Evolutionary conservation across 1,140 invertebrate species (phyloP), one percentile per base, ranked within the genome.

Genomic region (Drosophila guanche): DNA sequence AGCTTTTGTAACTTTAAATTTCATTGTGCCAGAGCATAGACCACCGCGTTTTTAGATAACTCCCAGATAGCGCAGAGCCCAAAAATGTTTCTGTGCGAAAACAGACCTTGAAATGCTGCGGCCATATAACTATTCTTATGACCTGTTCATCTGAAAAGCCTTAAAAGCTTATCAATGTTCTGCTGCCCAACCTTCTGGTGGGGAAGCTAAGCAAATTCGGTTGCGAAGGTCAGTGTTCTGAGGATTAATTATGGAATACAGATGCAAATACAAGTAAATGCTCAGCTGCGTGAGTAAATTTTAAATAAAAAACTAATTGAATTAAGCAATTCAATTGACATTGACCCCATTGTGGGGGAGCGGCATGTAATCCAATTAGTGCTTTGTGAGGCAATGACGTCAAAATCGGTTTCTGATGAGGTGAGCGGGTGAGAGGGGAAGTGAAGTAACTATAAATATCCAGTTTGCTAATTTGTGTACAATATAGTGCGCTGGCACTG

Each of bases 361-460:
- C 45, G 65, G 1, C 16, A 45, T 56, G 63, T 78, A 88, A 81
- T 78, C 77, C 67, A 86, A 88, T 86, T 86, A 78, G 47, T 12
- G 33, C 48, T 43, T 59, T 52, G 58, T 63, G 56, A 47, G 42
- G 58, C 62, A 65, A 65, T 75, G 70, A 79, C 71, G 77, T 71
- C 56, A 54, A 72, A 54, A 8, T 56, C 7, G 29, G 46, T 8
- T 22, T 12, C 33, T 12, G 33, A 4, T 37, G 33, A 0, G 33
- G 33, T 12, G 33, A 37, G 10, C 4, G 33, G 33, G 33, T 1
- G 16, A 20, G 33, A 4, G 29, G 23, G 23, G 42, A 37, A 57
- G 53, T 27, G 53, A 42, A 22, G 37, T 25, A 12, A n/a, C 51
- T 22, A 33, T 33, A n/a, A 46, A 68, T 47, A 48, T 67, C 25